These are phyloP conservation scores for Setophaga kirtlandii DNA, from an alignment of 2,113 vertebrate species.

Conservation along the genomic window DNA sequence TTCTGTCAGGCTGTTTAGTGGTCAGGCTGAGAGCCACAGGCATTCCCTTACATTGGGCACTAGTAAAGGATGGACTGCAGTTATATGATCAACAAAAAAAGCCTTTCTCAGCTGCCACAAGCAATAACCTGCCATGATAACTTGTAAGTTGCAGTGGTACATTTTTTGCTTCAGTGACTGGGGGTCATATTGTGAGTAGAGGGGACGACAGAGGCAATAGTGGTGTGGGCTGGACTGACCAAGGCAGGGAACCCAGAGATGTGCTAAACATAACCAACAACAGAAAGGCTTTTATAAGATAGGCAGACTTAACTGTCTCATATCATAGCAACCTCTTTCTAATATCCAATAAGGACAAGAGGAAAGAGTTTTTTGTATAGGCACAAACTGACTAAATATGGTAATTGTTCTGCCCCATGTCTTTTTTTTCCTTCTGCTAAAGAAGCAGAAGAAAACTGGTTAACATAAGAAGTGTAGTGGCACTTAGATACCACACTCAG, in stretches of 20 bases:
- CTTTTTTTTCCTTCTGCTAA: neutral
- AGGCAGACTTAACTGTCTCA: neutral
- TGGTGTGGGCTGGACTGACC: neutral
- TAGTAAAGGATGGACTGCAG: neutral
- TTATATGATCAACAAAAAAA: neutral
- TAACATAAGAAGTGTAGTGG: neutral
- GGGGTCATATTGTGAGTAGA: neutral
- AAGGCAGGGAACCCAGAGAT: neutral
- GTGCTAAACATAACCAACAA: neutral
- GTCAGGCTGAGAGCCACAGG: neutral
- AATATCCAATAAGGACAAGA: neutral
- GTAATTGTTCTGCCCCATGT: neutral
- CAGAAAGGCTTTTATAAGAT: neutral
- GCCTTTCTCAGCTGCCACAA: neutral
- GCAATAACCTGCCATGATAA: neutral
- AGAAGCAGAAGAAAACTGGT: neutral
- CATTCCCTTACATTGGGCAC: accelerated
- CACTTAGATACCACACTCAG: neutral
- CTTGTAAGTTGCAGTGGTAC: neutral
- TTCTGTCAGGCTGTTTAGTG: neutral
- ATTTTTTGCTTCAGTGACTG: neutral
- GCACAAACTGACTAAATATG: neutral
- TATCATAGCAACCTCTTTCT: neutral
- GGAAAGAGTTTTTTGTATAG: neutral
- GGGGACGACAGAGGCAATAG: neutral